These are phyloP conservation scores for Campylorhamphus procurvoides DNA, from an alignment of 2,113 vertebrate species.

Conservation along the genomic window DNA sequence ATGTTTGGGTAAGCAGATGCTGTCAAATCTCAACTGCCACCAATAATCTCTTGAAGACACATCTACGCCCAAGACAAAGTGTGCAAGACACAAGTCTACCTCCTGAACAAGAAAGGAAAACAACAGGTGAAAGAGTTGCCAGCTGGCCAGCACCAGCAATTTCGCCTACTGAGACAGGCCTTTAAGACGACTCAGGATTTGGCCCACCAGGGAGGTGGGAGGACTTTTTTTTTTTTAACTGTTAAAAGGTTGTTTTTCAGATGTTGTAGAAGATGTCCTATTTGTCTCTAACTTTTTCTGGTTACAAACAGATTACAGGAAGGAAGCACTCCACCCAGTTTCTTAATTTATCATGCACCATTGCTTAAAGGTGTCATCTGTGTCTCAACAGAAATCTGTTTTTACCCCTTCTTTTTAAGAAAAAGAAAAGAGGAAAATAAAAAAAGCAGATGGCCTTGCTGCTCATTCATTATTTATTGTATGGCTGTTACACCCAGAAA, in stretches of 20 bases:
- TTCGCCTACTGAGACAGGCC: neutral
- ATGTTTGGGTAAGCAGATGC: neutral
- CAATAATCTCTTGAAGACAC: neutral
- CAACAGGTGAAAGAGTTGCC: neutral
- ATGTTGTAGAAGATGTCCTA: neutral
- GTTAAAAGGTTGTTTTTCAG: neutral
- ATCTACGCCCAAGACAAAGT: neutral
- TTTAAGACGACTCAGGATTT: neutral
- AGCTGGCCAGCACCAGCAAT: neutral
- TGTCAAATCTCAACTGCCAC: neutral
- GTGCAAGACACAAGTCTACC: neutral
- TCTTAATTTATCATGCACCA: neutral
- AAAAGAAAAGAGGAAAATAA: neutral
- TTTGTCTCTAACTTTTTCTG: conserved; percentile 11
- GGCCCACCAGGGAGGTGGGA: neutral
- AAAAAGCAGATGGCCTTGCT: neutral
- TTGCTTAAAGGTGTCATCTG: conserved; percentile 21
- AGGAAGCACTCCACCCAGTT: conserved; percentile 67
- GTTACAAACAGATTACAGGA: neutral
- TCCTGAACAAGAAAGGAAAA: neutral
- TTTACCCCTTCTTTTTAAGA: neutral
- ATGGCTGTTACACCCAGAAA: neutral
- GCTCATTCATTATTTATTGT: neutral
- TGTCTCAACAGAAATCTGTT: neutral
- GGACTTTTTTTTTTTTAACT: neutral